Evolutionary conservation across 2,888 invertebrate species (phyloP).

Genomic region (Drosophila longiperda): DNA sequence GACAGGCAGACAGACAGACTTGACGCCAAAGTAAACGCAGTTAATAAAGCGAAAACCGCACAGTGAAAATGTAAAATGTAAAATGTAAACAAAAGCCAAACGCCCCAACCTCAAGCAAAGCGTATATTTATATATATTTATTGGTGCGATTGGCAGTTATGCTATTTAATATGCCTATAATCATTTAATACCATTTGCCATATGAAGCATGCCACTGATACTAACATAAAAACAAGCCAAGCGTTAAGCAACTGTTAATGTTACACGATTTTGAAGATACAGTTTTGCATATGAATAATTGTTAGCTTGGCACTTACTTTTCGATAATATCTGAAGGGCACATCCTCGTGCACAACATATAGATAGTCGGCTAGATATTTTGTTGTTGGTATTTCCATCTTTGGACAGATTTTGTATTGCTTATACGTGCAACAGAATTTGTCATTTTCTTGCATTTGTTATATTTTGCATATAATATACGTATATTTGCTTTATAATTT

Average conservation of each 20-base stretch:
- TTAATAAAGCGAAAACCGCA: conserved; percentile 71
- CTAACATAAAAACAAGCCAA: conserved; percentile 10
- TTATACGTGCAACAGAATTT: conserved; percentile 82
- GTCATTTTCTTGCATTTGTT: conserved; percentile 85
- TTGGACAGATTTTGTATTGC: conserved; percentile 84
- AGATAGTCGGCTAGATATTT: conserved; percentile 85
- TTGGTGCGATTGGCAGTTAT: conserved; percentile 12
- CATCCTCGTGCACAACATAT: conserved; percentile 85
- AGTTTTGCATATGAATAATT: background rate
- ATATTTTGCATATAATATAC: conserved; percentile 54
- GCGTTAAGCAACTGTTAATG: conserved; percentile 28
- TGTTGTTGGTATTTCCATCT: conserved; percentile 85
- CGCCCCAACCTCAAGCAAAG: conserved; percentile 27
- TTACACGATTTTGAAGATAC: conserved; percentile 1
- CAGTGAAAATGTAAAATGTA: conserved; percentile 76
- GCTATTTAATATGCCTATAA: conserved; percentile 29
- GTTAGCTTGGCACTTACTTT: conserved; percentile 81
- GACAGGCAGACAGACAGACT: conserved; percentile 28
- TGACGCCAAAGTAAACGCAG: conserved; percentile 69
- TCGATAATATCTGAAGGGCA: conserved; percentile 85
- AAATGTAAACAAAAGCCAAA: conserved; percentile 67
- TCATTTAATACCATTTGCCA: conserved; percentile 31
- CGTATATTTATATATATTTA: background rate
- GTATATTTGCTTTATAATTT: conserved; percentile 22
- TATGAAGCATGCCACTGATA: conserved; percentile 53